Percentiles rank a stretch among this genome's conserved stretches.
phyloP scores from a whole-genome alignment of 2,113 vertebrate species.

The Cathartes aura region DNA sequence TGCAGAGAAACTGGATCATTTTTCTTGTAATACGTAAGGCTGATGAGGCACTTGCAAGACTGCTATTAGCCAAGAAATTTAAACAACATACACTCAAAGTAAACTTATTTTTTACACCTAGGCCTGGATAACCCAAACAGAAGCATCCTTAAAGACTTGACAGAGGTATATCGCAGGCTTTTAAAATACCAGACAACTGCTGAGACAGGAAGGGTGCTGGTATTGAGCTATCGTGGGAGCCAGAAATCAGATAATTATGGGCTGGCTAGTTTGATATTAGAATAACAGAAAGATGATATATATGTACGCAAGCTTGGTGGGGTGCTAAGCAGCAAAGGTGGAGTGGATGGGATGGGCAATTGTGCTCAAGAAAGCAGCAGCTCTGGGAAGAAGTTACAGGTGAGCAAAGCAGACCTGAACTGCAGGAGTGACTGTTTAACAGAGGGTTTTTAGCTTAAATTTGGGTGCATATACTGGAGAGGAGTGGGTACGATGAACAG shows the following conservation, averaged over 20 bases:
- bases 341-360: background rate
- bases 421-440: background rate
- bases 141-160: background rate
- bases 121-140: background rate
- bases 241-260: background rate
- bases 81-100: background rate
- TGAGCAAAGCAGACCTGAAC: background rate
- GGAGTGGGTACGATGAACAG: fast-evolving
- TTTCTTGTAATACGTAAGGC: background rate
- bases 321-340: background rate
- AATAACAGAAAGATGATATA: background rate
- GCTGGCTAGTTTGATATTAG: background rate
- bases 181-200: background rate
- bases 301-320: background rate
- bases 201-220: background rate
- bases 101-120: background rate
- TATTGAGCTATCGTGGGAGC: background rate
- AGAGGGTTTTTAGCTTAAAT: background rate
- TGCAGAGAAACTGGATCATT: background rate
- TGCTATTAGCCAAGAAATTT: background rate
- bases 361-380: background rate
- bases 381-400: background rate
- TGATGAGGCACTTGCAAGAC: background rate
- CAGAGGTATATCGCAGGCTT: background rate
- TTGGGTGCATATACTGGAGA: background rate